Evolutionary conservation across 2,797 vertebrate genomes (phyloP), one percentile per base, ranked within the genome.

Genomic region (Botia almorhae): DNA sequence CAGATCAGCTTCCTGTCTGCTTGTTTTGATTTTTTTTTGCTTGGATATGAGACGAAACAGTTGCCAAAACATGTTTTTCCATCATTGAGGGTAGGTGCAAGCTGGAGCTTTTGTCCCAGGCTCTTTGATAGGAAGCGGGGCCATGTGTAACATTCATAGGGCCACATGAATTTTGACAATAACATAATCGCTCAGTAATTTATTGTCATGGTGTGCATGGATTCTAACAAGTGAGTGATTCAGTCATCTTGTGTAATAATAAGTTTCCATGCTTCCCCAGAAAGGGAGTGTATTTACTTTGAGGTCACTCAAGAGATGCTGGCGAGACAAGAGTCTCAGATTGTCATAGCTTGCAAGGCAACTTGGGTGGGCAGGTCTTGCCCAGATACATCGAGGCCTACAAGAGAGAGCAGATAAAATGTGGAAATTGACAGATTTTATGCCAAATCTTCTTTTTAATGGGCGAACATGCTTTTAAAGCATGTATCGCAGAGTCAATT

Each of bases 311-410:
- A 73, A 93, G 93, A 92, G 93, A 87, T 89, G 88, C 81, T 82
- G 82, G 76, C 78, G 80, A 91, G 91, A 92, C 92, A 93, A 91
- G 64, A 29, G 88, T 87, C 88, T 81, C 71, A 78, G 85, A 77
- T 81, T 85, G 82, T 87, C 88, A 83, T 81, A 83, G 74, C 82
- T 63, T 64, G 67, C 68, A 70, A 82, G 82, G 80, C 86, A 91
- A 91, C 75, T 86, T 94, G 94, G 93, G 93, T 94, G 93, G 93
- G 91, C 92, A 91, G 77, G 61, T 90, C 85, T 71, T 84, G 84
- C 81, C 21, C 86, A 74, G 80, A 89, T 84, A 82, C 85, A 80
- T 84, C 64, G 29, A 87, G 83, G 88, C 90, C 87, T 85, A 82
- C 82, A 69, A 6, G 26, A 86, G 61, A 60, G 84, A 82, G 64